These are phyloP conservation scores for Semicossyphus pulcher DNA, from an alignment of 2,113 vertebrate genomes.

Conservation along the genomic window DNA sequence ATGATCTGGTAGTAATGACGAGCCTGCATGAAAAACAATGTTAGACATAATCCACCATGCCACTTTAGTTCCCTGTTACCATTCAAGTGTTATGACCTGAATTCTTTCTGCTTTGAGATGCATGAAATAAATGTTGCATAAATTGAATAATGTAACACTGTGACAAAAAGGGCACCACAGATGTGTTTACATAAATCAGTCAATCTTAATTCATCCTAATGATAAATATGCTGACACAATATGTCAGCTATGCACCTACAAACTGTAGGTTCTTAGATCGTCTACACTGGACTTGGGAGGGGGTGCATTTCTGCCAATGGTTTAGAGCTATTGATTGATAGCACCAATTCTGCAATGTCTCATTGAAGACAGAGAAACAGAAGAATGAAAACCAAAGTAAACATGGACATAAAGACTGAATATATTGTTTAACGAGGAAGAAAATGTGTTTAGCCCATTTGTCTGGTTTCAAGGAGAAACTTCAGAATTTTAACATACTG, in stretches of 20 bases:
- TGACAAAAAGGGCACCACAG: neutral
- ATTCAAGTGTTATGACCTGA: conserved; percentile 13
- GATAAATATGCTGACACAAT: neutral
- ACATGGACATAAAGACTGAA: no score
- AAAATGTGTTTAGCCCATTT: no score
- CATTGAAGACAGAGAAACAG: no score
- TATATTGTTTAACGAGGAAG: no score
- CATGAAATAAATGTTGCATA: neutral
- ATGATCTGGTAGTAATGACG: conserved; percentile 99
- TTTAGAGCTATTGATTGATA: no score
- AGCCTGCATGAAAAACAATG: conserved; percentile 80
- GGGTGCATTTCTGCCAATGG: no score
- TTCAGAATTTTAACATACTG: no score
- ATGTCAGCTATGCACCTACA: neutral
- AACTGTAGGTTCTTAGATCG: neutral
- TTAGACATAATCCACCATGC: neutral
- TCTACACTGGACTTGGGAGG: neutral
- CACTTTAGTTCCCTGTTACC: neutral
- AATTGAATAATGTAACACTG: conserved; percentile 7
- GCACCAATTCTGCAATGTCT: no score
- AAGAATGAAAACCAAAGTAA: no score
- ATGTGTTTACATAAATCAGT: neutral
- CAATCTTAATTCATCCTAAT: neutral
- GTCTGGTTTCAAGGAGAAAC: no score
- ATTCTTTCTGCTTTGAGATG: conserved; percentile 1